Conservation (phyloP, 2,888 invertebrate genomes). For the Hartigia nigra region DNA sequence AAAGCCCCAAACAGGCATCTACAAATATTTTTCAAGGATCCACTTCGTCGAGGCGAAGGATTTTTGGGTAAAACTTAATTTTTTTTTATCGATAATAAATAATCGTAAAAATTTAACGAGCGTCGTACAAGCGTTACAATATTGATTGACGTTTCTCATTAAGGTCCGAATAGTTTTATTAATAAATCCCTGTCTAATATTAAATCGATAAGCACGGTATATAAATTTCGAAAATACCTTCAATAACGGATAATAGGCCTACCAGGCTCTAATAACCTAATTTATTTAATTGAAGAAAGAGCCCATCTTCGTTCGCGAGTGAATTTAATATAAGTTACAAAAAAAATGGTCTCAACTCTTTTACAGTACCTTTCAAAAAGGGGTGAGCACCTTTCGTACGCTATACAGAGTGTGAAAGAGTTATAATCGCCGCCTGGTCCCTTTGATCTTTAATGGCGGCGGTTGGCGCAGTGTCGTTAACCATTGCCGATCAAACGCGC, state of each 20-base stretch:
- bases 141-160: neutral
- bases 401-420: neutral
- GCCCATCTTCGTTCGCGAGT: neutral
- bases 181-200: neutral
- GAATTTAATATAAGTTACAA: slow-evolving; percentile 12
- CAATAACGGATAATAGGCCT: neutral
- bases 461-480: neutral
- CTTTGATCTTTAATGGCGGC: slow-evolving; percentile 5
- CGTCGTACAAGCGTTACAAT: too few species aligned
- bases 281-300: neutral
- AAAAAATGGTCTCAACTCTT: slow-evolving; percentile 6
- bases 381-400: neutral
- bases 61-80: neutral
- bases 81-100: neutral
- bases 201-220: neutral
- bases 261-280: neutral
- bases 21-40: slow-evolving; percentile 28
- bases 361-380: neutral
- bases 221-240: neutral
- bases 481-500: neutral
- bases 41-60: neutral
- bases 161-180: neutral
- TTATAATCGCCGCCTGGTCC: slow-evolving; percentile 6
- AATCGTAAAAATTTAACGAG: neutral
- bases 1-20: neutral